phyloP scores from a whole-genome alignment of 1,140 invertebrate species.

The Sesamia nonagrioides region DNA sequence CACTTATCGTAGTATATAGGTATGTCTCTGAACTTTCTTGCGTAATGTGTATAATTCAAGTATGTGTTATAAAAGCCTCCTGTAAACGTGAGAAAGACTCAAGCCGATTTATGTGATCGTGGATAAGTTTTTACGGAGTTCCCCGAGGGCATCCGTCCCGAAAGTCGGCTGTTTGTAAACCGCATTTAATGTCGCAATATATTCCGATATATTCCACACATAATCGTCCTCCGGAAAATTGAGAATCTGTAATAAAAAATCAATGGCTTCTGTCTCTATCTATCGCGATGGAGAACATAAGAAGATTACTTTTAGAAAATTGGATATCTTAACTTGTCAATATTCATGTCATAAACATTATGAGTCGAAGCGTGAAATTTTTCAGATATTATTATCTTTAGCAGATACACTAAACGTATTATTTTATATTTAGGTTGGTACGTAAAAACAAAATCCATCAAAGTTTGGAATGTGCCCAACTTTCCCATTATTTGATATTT shows the following conservation, averaged over 20 bases:
- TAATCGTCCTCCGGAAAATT: conserved; percentile 31
- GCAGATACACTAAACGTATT: neutral
- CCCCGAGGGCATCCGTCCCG: conserved; percentile 1
- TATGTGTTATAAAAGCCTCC: neutral
- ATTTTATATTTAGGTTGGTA: neutral
- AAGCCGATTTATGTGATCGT: conserved; percentile 16
- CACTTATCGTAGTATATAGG: neutral
- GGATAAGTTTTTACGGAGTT: conserved; percentile 12
- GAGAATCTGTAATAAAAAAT: conserved; percentile 44
- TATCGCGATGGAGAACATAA: conserved; percentile 36
- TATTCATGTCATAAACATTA: conserved; percentile 50
- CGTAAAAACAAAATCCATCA: conserved; percentile 18
- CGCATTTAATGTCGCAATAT: conserved; percentile 22
- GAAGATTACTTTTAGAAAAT: conserved; percentile 51
- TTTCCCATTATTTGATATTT: conserved; percentile 30
- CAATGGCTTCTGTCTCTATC: conserved; percentile 34
- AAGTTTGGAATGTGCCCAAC: conserved; percentile 37
- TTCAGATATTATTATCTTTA: conserved; percentile 38
- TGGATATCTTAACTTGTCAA: conserved; percentile 48
- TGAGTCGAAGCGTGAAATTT: conserved; percentile 35
- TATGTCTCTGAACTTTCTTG: neutral
- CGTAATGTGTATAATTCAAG: neutral
- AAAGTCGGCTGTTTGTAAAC: conserved; percentile 10
- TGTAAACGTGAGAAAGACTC: conserved; percentile 8
- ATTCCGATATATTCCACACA: conserved; percentile 9